Evolutionary conservation across 64 coral and sea anemone species (phyloP), one percentile per base, ranked within the genome.

Genomic region (Catalaphyllia jardinei): DNA sequence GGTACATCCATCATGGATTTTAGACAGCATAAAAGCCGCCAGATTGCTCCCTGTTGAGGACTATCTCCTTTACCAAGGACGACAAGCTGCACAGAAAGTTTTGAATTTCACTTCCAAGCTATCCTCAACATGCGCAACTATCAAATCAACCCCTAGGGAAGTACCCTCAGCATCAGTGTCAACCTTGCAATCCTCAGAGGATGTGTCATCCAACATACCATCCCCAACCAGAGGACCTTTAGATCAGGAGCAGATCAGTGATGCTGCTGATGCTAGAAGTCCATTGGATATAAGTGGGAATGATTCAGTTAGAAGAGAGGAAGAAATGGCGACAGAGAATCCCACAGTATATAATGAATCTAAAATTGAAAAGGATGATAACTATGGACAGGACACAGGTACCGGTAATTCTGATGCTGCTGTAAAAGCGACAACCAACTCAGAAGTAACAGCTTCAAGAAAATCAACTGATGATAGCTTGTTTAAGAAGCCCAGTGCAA

Each of bases 1-100:
- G 67, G 97, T 95, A 1, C 97, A 87, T 52, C 97, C 97, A 27
- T 73, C 93, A 15, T 99, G 97, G 97, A 99, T 99, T 55, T 80
- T 95, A 30, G 97, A 99, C 78, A 95, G 97, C 74, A 91, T 95
- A 52, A 93, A 93, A 84, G 79, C 39, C 51, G 74, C 79, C 33
- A 87, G 57, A 74, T 72, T 95, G 38, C 87, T 94, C 51, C 83
- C 94, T 59, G 82, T 91, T 15, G 60, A 62, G 10, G 39, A 92
- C 27, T 99, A 99, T 75, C 88, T 99, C 13, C 81, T 99, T 55
- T 99, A 95, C 31, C 83, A 79, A 18, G 25, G 62, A 52, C 90
- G 94, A 22, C 76, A 88, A 78, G 38, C 87, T 10, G 71, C 71
- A 50, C 91, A 99, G 59, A 90, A 89, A 75, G 31, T 54, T 33